Evolutionary conservation across 35 echinoderm and acorn worm species (phyloP).

Genomic region (Diadema setosum): DNA sequence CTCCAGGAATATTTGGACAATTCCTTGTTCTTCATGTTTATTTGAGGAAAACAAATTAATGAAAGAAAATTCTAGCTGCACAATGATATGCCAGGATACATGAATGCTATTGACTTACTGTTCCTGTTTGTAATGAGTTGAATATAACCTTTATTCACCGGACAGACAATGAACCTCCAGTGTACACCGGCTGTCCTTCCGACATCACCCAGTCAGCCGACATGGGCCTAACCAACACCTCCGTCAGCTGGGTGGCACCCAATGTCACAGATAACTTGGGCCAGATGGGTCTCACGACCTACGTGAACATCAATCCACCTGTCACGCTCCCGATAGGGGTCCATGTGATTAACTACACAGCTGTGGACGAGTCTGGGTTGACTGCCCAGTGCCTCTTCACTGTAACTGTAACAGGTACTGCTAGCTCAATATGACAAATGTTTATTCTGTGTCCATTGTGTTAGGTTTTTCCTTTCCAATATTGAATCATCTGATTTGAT

Average conservation of each 20-base stretch:
- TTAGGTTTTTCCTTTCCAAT: too few species aligned
- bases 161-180: slow-evolving; percentile 10
- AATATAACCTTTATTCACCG: too few species aligned
- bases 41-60: too few species aligned
- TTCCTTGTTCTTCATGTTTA: too few species aligned
- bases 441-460: too few species aligned
- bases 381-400: neutral
- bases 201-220: neutral
- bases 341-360: slow-evolving; percentile 28
- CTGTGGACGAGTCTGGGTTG: neutral
- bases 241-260: neutral
- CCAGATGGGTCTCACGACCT: neutral
- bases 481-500: too few species aligned
- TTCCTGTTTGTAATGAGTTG: too few species aligned
- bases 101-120: too few species aligned
- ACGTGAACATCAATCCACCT: neutral
- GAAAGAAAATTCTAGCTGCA: too few species aligned
- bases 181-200: neutral
- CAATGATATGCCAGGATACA: too few species aligned
- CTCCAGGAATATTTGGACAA: too few species aligned
- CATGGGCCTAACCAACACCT: neutral
- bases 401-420: slow-evolving; percentile 8
- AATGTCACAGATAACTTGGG: neutral
- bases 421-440: too few species aligned
- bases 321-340: neutral